phyloP scores from a whole-genome alignment of 2,113 vertebrate species.

The Microcebus jonahi region DNA sequence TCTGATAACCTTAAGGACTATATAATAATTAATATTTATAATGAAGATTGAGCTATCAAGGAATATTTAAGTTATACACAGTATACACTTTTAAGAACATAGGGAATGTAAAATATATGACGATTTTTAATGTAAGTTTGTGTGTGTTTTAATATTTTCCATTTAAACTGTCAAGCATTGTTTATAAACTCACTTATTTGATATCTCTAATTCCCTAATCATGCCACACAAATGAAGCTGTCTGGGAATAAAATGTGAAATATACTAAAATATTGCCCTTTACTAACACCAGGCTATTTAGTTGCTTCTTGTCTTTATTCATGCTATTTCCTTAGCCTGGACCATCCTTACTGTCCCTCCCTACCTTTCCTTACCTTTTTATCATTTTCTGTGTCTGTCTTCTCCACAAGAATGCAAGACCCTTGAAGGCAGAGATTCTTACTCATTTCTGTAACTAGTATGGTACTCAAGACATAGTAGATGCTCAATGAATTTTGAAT shows the following conservation, averaged over 20 bases:
- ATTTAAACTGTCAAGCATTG: constrained; percentile 6
- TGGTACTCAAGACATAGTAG: background rate
- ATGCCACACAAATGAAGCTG: background rate
- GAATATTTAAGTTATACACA: background rate
- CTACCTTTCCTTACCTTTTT: background rate
- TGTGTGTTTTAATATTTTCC: constrained; percentile 27
- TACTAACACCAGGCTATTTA: background rate
- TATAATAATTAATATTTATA: background rate
- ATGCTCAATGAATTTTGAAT: background rate
- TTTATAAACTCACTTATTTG: constrained; percentile 23
- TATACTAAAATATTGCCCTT: background rate
- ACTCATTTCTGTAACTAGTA: background rate
- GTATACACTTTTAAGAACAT: background rate
- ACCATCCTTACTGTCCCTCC: background rate
- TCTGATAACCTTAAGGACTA: background rate
- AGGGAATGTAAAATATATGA: background rate
- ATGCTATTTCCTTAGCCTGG: background rate
- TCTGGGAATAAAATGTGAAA: background rate
- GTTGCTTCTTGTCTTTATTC: too few species aligned
- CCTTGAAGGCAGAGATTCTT: background rate
- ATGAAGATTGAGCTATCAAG: background rate
- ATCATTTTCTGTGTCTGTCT: background rate
- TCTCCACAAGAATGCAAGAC: background rate
- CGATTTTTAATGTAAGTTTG: background rate
- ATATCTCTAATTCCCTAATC: background rate